These are phyloP conservation scores for Anodontia alba DNA, from an alignment of 2,888 invertebrate species.

Conservation along the genomic window DNA sequence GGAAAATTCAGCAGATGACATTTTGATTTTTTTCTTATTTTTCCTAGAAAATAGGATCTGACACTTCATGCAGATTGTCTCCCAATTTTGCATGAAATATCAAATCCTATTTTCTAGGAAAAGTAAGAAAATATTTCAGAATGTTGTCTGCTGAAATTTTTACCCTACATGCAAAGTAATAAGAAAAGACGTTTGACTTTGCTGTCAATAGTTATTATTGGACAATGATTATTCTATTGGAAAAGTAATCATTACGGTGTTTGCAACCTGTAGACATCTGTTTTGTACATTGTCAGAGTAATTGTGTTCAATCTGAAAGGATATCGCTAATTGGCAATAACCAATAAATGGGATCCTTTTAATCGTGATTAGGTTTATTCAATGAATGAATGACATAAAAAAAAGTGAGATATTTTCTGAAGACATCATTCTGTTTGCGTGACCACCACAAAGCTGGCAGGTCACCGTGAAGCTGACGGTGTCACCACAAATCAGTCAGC, in stretches of 20 bases:
- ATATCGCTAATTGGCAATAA: neutral
- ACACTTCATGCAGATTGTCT: too few relatives aligned
- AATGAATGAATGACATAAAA: neutral
- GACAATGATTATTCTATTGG: conserved; percentile 12
- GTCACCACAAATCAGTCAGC: too few relatives aligned
- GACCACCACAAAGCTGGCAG: too few relatives aligned
- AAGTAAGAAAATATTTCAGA: too few relatives aligned
- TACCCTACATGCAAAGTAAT: too few relatives aligned
- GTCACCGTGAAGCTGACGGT: too few relatives aligned
- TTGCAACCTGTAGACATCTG: conserved; percentile 17
- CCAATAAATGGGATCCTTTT: neutral
- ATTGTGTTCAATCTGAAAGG: neutral
- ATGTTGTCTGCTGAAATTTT: too few relatives aligned
- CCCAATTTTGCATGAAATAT: too few relatives aligned
- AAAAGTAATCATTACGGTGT: conserved; percentile 12
- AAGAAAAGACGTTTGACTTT: conserved; percentile 17
- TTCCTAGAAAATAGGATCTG: too few relatives aligned
- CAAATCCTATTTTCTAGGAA: too few relatives aligned
- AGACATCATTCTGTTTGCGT: neutral
- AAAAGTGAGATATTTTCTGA: neutral
- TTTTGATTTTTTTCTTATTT: too few relatives aligned
- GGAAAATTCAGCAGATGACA: too few relatives aligned
- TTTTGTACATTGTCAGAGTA: neutral
- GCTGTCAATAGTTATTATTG: conserved; percentile 11
- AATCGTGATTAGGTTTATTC: neutral